A percentile compares a stretch with the other conserved stretches of the same genome.
Evolutionary conservation across 2,113 vertebrate genomes (phyloP).

Genomic region (Cisticola juncidis): DNA sequence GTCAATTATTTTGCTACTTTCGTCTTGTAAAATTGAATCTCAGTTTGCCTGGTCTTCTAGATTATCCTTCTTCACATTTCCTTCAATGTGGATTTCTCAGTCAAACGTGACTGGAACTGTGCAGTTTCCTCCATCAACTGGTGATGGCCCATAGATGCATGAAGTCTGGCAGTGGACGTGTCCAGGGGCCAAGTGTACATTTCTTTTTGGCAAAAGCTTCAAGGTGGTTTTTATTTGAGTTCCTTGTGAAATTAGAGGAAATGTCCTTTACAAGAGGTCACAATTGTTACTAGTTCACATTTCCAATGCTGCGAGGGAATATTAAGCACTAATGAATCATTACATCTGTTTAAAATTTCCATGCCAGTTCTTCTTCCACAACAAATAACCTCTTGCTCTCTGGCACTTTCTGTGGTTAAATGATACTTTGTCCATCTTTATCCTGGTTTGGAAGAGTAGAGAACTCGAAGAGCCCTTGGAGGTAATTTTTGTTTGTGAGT

Average conservation of each 20-base stretch:
- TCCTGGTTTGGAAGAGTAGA: not conserved
- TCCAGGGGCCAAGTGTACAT: not conserved
- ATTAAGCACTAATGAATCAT: conserved; percentile 34
- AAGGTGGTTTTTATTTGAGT: not conserved
- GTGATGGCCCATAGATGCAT: not conserved
- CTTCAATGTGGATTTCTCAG: not conserved
- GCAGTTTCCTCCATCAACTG: not conserved
- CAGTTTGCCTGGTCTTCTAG: not conserved
- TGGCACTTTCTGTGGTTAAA: not conserved
- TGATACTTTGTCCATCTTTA: not conserved
- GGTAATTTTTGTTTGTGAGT: not conserved
- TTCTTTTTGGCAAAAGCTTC: not conserved
- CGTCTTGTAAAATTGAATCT: not conserved
- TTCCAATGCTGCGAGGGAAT: not conserved
- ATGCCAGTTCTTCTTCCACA: not conserved
- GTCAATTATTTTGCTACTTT: not conserved
- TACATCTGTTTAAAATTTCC: conserved; percentile 22
- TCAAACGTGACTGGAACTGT: not conserved
- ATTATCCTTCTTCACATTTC: not conserved
- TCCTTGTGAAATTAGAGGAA: conserved; percentile 19
- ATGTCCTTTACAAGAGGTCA: not conserved
- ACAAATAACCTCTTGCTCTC: not conserved
- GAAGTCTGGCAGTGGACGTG: not conserved
- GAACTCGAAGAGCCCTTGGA: not conserved
- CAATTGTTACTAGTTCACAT: not conserved